A percentile compares a stretch with the other conserved stretches of the same genome.
Conservation (phyloP, 2,797 vertebrate genomes). For the Pangasius larnaudii region DNA sequence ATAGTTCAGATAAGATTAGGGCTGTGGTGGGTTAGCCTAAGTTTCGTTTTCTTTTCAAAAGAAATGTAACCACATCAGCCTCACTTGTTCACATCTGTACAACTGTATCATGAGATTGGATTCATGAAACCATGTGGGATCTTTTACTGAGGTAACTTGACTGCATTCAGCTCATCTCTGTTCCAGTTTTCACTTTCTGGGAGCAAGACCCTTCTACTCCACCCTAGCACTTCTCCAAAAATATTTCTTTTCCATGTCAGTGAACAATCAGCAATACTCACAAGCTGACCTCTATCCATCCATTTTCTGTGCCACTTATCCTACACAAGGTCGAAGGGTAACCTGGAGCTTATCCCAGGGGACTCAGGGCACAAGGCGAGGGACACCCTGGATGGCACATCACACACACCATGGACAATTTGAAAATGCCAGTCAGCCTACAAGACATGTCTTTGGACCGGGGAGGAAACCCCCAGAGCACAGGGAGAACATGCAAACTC, state of each 20-base stretch:
- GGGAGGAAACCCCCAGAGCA: no score
- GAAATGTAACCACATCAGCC: not conserved
- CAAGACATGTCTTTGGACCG: no score
- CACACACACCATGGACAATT: no score
- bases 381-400: no score
- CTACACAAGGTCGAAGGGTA: no score
- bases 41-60: not conserved
- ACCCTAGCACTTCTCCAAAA: not conserved
- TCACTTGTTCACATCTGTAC: slow-evolving; percentile 3
- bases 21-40: not conserved
- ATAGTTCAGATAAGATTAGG: not conserved
- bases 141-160: not conserved
- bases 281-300: not conserved
- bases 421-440: no score
- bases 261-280: not conserved
- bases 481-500: no score
- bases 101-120: not conserved
- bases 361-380: no score
- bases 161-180: not conserved
- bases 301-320: no score
- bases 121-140: not conserved
- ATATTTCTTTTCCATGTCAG: not conserved
- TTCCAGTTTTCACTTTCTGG: not conserved
- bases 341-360: no score
- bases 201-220: not conserved